A percentile compares a stretch with the other conserved stretches of the same genome.
phyloP scores from a whole-genome alignment of 2,797 vertebrate species.

The Taenioides sp. region DNA sequence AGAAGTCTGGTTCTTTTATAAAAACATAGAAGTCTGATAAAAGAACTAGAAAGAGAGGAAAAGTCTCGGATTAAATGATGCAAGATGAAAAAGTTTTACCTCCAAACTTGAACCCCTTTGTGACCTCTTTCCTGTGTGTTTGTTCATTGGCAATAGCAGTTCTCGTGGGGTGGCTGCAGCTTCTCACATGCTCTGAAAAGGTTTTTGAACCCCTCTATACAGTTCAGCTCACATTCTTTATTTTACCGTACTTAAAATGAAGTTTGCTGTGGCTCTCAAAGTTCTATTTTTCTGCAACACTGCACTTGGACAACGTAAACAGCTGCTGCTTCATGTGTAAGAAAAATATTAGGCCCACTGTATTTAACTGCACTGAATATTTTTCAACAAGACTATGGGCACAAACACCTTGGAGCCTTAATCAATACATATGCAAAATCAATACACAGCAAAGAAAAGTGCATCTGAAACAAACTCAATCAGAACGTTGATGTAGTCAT shows the following conservation, averaged over 20 bases:
- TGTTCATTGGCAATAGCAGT: neutral
- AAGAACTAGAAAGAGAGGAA: neutral
- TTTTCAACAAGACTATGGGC: neutral
- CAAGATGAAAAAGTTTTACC: neutral
- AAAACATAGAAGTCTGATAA: neutral
- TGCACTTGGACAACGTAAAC: neutral
- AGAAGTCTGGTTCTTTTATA: neutral
- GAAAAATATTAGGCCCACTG: neutral
- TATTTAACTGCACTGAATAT: neutral
- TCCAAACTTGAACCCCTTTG: neutral
- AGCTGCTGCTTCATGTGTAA: neutral
- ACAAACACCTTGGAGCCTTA: neutral
- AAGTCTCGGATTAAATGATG: neutral
- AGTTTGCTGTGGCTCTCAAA: neutral
- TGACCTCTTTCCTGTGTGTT: neutral
- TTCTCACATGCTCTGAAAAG: neutral
- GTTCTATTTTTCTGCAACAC: neutral
- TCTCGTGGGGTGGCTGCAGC: neutral
- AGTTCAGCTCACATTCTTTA: neutral
- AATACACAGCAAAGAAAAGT: neutral
- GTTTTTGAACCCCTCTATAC: neutral
- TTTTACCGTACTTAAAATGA: neutral
- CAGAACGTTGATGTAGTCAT: neutral
- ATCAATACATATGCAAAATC: neutral
- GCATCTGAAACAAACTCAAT: neutral